Percentiles rank a stretch among this genome's conserved stretches.
These are phyloP conservation scores for Calephelis nemesis DNA, from an alignment of 1,140 invertebrate genomes.

Conservation along the genomic window DNA sequence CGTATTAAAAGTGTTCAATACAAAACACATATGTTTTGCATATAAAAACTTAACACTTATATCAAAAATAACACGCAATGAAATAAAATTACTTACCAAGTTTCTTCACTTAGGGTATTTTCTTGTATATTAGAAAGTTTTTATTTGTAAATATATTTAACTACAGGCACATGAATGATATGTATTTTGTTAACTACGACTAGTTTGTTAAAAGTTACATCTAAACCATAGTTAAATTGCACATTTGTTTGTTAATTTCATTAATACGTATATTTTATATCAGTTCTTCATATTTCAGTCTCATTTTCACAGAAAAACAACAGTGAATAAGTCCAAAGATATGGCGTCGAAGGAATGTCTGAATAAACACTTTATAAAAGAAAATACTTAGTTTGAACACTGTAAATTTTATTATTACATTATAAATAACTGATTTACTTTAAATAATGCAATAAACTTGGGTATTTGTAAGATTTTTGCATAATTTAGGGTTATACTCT, in stretches of 20 bases:
- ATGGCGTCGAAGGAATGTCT: background rate
- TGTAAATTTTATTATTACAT: background rate
- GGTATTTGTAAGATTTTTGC: conserved; percentile 21
- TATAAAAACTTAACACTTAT: too few species aligned
- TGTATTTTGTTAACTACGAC: conserved; percentile 49
- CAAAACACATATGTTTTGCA: too few species aligned
- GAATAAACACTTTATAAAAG: background rate
- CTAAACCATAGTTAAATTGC: conserved; percentile 35
- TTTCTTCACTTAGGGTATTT: background rate
- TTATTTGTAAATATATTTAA: conserved; percentile 46
- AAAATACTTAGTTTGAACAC: background rate
- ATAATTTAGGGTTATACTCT: conserved; percentile 42
- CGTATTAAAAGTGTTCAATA: too few species aligned
- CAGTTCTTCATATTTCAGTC: conserved; percentile 14
- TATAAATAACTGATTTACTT: background rate
- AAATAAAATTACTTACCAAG: background rate
- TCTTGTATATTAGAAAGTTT: background rate
- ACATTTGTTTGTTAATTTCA: conserved; percentile 23
- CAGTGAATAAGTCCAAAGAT: background rate
- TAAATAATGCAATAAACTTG: conserved; percentile 12
- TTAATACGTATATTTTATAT: conserved; percentile 17
- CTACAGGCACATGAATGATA: conserved; percentile 73
- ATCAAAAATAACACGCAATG: background rate
- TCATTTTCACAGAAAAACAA: background rate
- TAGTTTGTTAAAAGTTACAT: conserved; percentile 43